Base-by-base conservation (phyloP, 2,888 invertebrate species). In the Aplocera efformata region DNA sequence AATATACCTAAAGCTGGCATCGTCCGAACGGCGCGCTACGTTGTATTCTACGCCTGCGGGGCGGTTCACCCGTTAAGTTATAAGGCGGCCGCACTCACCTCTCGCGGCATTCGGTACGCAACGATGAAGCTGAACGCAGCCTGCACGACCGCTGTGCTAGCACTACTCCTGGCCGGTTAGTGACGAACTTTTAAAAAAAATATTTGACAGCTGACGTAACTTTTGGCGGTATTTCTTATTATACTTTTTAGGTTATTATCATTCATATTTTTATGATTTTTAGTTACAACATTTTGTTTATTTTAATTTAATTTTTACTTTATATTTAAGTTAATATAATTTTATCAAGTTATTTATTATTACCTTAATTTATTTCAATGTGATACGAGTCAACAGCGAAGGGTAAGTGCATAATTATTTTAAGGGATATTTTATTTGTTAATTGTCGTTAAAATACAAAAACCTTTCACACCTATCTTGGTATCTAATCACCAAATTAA, bases 141-240 rank as follows among this genome's bases (percentile, higher is more conserved):
- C 48, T 63, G 70, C 60, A 63, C 70, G 54, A 53, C 59, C 59
- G 70, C 60, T 52, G 63, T 70, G 65, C 63, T 81, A 49, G 73
- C 72, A 47, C 56, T 81, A 49, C 58, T 80, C 39, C 68, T 84
- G 50, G 72, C 76, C 69, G 84, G 84, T 85, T 63, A 71, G 74
- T 74, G 62, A 44, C 51, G 44, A 50, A 66, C 70, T 65, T 68
- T 64, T 42, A 50, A 34, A 38, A 41, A 50, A n/a, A 33, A 40
- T 50, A 48, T 36, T 42, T 44, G 42, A 41, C 32, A 10, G 6
- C 30, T 2, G 9, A 28, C 11, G 7, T 32, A 1, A 21, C 11
- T 28, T 35, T 28, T 11, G 10, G 9, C 22, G 23, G n/a, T 7
- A 30, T 17, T 17, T 41, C 8, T 11, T 17, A 29, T 7, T 30